A percentile compares a stretch with the other conserved stretches of the same genome.
These are phyloP conservation scores for Polietes domitor DNA, from an alignment of 2,888 invertebrate species.

Conservation along the genomic window DNA sequence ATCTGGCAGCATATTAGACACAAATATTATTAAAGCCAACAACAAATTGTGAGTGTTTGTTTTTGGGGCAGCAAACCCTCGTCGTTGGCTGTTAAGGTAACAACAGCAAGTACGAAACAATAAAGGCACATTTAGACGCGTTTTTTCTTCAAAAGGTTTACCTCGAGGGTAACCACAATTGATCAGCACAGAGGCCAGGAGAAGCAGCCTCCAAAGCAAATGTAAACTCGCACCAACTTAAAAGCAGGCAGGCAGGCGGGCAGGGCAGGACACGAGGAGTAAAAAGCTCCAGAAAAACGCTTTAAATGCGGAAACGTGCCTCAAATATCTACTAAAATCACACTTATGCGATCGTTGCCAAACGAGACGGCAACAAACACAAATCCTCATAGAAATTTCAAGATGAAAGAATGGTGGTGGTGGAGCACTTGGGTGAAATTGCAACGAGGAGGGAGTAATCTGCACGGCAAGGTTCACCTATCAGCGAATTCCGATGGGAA, in stretches of 20 bases:
- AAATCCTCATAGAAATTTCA: neutral
- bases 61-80: slow-evolving; percentile 1
- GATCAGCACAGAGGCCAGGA: slow-evolving; percentile 39
- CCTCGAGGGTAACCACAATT: slow-evolving; percentile 56
- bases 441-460: neutral
- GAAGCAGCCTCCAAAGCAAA: neutral
- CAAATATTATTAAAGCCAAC: slow-evolving; percentile 52
- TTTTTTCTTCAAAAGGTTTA: slow-evolving; percentile 41
- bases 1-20: slow-evolving; percentile 64
- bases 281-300: neutral
- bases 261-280: neutral
- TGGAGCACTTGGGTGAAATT: neutral
- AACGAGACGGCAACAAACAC: slow-evolving; percentile 16
- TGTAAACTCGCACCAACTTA: slow-evolving; percentile 21
- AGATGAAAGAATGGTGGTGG: neutral
- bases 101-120: slow-evolving; percentile 46
- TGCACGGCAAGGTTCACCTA: too few species aligned
- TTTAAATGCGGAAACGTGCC: slow-evolving; percentile 66
- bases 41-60: slow-evolving; percentile 37
- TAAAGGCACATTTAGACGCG: slow-evolving; percentile 57
- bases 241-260: neutral
- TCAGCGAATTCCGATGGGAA: too few species aligned
- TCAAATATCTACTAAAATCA: slow-evolving; percentile 61
- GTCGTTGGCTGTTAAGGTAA: neutral
- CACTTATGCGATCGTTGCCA: slow-evolving; percentile 54